Percentiles rank a stretch among this genome's conserved stretches.
These are phyloP conservation scores for Gymnodraco acuticeps DNA, from an alignment of 2,797 vertebrate species.

Conservation along the genomic window DNA sequence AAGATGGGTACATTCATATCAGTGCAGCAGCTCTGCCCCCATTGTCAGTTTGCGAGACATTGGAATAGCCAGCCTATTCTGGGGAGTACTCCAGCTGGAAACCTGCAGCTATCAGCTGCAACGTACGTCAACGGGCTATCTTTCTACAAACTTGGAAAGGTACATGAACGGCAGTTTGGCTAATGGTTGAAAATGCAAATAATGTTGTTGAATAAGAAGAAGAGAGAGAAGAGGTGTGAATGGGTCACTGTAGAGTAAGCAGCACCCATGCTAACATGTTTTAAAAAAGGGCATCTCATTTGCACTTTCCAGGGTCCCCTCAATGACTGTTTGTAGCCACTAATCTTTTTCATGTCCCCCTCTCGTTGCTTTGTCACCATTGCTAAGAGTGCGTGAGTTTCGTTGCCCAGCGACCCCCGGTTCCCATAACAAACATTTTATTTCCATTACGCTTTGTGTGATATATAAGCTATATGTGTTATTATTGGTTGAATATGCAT, in stretches of 20 bases:
- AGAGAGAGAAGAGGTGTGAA: no score
- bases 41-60: slow-evolving; percentile 1
- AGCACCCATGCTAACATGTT: neutral
- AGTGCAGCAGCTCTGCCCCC: slow-evolving; percentile 7
- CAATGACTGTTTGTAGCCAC: no score
- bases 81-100: slow-evolving; percentile 16
- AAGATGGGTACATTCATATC: slow-evolving; percentile 6
- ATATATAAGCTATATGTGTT: no score
- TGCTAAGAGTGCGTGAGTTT: no score
- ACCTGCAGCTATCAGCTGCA: slow-evolving; percentile 29
- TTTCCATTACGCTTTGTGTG: no score
- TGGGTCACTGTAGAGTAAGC: neutral
- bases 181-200: neutral
- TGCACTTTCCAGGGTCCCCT: no score
- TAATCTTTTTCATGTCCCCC: no score
- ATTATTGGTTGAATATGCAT: no score
- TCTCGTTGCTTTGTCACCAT: no score
- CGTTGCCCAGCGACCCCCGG: no score
- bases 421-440: no score
- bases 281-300: no score
- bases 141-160: slow-evolving; percentile 25
- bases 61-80: slow-evolving; percentile 32
- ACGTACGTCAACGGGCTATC: slow-evolving; percentile 12
- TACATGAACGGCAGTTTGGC: neutral
- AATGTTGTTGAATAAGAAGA: neutral